Base-by-base conservation (phyloP, 1,140 invertebrate genomes). In the Achroia grisella region DNA sequence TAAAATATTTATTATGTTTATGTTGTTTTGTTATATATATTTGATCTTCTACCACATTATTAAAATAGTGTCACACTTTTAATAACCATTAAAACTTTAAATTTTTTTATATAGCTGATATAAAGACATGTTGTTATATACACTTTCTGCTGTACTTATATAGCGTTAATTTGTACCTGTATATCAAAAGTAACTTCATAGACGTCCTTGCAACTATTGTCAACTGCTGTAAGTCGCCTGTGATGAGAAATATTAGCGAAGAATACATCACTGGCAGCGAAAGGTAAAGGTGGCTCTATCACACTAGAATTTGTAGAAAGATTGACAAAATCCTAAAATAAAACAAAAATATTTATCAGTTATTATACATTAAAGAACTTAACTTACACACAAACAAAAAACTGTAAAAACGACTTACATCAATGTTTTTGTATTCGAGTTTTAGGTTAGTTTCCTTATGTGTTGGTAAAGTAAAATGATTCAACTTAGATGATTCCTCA, bases 131-230 rank as follows among this genome's bases (percentile, higher is more conserved):
- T n/a, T n/a, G n/a, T n/a, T n/a, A n/a, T n/a, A n/a, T n/a, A n/a
- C n/a, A n/a, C n/a, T n/a, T n/a, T n/a, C n/a, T n/a, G n/a, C 17
- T 23, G 6, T 23, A 3, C 2, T 3, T 23, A 15, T 37, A 10
- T 13, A 27, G n/a, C 31, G 30, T n/a, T 27, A 8, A 14, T 15
- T 9, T 15, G 34, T 62, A 80, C 79, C 47, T 44, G 44, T 13
- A 76, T 48, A 71, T 79, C 62, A 50, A 83, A 70, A 3, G 66
- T 63, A 8, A 80, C 40, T 64, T 83, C 79, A 60, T 80, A 83
- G 23, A 79, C 58, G 9, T 61, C 45, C 45, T 80, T 80, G 39
- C 68, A 83, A 10, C 54, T 51, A 10, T 51, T 45, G 11, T 69
- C 32, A 9, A 41, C 15, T 10, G 70, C 50, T 8, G 75, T 67